Base-by-base conservation (phyloP, 2,888 invertebrate species). In the Leistus spinibarbis region DNA sequence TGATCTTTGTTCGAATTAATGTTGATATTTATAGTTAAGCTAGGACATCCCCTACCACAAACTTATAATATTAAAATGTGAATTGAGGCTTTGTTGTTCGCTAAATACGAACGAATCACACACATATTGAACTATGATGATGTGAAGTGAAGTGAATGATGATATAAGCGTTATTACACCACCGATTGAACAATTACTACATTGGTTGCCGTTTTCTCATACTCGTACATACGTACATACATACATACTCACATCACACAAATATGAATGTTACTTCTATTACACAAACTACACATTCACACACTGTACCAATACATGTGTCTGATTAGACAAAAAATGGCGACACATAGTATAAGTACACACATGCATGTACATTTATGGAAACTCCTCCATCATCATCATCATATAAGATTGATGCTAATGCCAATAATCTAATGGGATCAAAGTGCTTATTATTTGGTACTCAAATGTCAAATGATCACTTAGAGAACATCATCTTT, bases 161-260 rank as follows among this genome's bases (percentile, higher is more conserved):
- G 72, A 72, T 72, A 72, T 72, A 72, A 72, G 72, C 57, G 65
- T 54, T 56, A 64, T 71, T 64, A 64, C 71, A 64, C 64, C 57
- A 69, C 40, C 40, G 13, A 40, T 40, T 40, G 40, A 40, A 40
- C 40, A 40, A 40, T 40, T 40, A 40, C 13, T 40, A 40, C 40
- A 40, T 40, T 40, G 40, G 40, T 40, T 40, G 40, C 10, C 40
- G 40, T 40, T 40, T 40, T 40, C 40, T 40, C 40, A 40, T 40
- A 40, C 7, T 10, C 40, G 10, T 22, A 63, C 63, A 20, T 53
- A 53, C 53, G 10, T 53, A 53, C 63, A 17, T n/a, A 66, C 53
- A 66, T 27, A 68, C 23, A 19, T 16, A 23, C 24, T n/a, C 57
- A 64, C 54, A 71, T 70, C 16, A 62, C 64, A 64, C 54, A 63